Evolutionary conservation across 2,797 vertebrate genomes (phyloP), one percentile per base, ranked within the genome.

Genomic region (Brotula barbata): DNA sequence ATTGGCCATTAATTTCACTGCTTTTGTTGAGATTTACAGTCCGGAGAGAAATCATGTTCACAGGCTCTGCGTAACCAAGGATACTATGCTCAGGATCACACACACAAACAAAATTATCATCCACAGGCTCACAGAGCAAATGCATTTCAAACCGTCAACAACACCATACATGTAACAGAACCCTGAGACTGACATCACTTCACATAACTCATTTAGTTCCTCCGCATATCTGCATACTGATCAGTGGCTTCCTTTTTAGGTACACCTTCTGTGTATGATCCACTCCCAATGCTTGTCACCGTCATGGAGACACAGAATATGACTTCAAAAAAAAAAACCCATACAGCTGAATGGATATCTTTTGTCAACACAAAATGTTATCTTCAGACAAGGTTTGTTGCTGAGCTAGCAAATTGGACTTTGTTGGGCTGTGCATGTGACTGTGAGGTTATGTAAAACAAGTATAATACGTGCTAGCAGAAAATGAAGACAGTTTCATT

Each of bases 1-100:
- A 73, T 63, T 73, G 77, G 58, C 73, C 75, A 73, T 83, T 84
- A 71, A 87, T 79, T 85, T 83, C 64, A 81, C 67, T 73, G 68
- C 68, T 74, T 82, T 78, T 83, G 64, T 75, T 44, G 19, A 62
- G 73, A 85, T 82, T 85, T 78, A 85, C 41, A 2, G 73, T 43
- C 16, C 21, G 44, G 43, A 59, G 49, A 78, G 60, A 78, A 85
- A 78, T 80, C 51, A 67, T 69, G 64, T 82, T 80, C 67, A 63
- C 40, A 71, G 53, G 40, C 17, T 3, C 57, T 57, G 61, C 48
- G 51, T 75, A 64, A 56, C 74, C 70, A 63, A 71, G 65, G 67
- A 71, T 59, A 68, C 75, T 7, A 68, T 12, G 59, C 50, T 52
- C 39, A 39, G 73, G 22, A 55, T 49, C 46, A 39, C 19, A 52